phyloP scores from a whole-genome alignment of 2,797 vertebrate genomes.

The Molothrus ater region DNA sequence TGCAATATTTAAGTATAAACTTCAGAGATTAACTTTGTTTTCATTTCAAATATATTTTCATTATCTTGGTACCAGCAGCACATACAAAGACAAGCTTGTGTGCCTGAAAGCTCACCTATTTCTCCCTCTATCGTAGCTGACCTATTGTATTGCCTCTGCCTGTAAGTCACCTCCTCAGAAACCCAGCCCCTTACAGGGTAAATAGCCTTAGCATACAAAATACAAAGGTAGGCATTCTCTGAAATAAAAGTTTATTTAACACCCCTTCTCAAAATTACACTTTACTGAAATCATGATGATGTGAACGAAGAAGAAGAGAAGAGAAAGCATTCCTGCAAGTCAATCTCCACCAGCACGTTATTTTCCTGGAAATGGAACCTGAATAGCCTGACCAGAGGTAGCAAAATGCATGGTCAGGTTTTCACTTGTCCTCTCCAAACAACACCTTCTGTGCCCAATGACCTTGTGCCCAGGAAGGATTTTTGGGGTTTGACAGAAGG shows the following conservation, averaged over 20 bases:
- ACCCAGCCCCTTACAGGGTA: accelerated
- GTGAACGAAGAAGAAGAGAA: neutral
- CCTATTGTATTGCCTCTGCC: neutral
- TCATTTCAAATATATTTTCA: neutral
- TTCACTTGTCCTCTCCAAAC: neutral
- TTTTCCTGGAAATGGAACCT: neutral
- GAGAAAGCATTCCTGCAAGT: neutral
- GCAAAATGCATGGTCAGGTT: neutral
- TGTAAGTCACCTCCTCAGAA: neutral
- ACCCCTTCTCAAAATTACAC: neutral
- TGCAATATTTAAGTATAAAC: neutral
- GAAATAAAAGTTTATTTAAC: neutral
- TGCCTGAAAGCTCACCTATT: neutral
- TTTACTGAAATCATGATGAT: neutral
- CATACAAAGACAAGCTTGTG: neutral
- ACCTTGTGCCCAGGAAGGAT: neutral
- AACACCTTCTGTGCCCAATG: neutral
- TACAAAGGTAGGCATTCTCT: neutral
- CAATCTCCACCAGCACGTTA: neutral
- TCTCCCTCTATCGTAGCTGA: accelerated
- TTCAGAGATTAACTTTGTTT: neutral
- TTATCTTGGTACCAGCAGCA: neutral
- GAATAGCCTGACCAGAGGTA: neutral
- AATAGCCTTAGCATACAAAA: neutral
- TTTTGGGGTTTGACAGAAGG: neutral